Evolutionary conservation across 2,113 vertebrate species (phyloP).

Genomic region (Heptranchias perlo): DNA sequence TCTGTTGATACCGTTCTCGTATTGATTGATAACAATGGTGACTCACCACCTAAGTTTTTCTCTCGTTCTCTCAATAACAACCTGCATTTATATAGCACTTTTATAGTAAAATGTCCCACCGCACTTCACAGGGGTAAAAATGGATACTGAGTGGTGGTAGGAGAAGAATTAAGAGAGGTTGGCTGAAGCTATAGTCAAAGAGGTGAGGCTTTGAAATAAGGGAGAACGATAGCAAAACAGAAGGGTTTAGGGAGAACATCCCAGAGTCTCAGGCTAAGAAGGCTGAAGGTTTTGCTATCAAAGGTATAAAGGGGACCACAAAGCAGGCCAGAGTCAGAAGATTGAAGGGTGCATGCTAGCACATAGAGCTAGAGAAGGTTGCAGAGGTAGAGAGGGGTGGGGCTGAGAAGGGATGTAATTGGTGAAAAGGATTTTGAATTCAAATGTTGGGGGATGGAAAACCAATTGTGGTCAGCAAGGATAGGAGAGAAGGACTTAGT

Average conservation of each 20-base stretch:
- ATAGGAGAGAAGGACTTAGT: no score
- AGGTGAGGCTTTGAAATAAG: background rate
- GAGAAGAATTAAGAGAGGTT: background rate
- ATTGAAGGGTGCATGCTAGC: background rate
- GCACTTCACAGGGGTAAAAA: background rate
- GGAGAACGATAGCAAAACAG: background rate
- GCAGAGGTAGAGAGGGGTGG: background rate
- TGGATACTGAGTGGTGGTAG: background rate
- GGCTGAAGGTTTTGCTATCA: background rate
- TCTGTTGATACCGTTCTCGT: background rate
- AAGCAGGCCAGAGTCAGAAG: background rate
- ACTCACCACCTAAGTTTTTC: background rate
- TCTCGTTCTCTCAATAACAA: background rate
- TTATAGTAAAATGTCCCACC: background rate
- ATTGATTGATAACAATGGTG: background rate
- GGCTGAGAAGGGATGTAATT: background rate
- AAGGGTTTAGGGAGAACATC: background rate
- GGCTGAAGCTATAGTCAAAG: background rate
- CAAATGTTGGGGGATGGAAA: no score
- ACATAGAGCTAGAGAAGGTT: background rate
- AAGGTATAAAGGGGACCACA: background rate
- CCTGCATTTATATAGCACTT: background rate
- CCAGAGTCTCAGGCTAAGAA: background rate
- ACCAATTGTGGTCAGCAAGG: no score
- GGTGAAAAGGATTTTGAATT: background rate